A percentile compares a stretch with the other conserved stretches of the same genome.
phyloP scores from a whole-genome alignment of 2,888 invertebrate genomes.

The Drosophila trichaetosa region DNA sequence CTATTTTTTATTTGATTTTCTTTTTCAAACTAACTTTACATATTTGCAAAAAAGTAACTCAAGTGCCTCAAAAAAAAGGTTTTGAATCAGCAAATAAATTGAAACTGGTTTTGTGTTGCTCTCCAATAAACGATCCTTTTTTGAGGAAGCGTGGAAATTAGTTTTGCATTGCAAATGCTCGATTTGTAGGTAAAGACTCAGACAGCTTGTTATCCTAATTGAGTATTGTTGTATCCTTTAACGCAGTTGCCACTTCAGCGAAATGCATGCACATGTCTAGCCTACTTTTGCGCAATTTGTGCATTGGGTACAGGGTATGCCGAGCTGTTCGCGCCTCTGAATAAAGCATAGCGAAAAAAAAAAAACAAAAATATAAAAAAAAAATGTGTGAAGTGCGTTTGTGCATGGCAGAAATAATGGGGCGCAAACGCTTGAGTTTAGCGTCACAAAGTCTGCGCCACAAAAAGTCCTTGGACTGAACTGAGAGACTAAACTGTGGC shows the following conservation, averaged over 20 bases:
- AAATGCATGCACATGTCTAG: neutral
- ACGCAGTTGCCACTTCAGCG: neutral
- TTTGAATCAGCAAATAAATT: neutral
- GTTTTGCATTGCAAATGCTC: neutral
- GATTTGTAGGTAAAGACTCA: neutral
- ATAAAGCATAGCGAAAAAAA: constrained; percentile 49
- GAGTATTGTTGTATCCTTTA: neutral
- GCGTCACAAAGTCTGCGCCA: constrained; percentile 76
- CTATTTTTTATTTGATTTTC: neutral
- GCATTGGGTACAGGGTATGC: constrained; percentile 16
- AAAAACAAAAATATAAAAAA: constrained; percentile 31
- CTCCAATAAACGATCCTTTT: neutral
- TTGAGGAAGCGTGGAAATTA: neutral
- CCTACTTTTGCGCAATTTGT: neutral
- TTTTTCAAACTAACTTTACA: neutral
- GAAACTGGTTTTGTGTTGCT: neutral
- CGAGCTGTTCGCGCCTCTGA: constrained; percentile 35
- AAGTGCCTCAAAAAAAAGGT: neutral
- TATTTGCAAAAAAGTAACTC: neutral
- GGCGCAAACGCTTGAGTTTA: constrained; percentile 54
- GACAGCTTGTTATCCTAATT: constrained; percentile 5
- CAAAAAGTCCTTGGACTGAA: constrained; percentile 47
- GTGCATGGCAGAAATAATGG: constrained; percentile 75
- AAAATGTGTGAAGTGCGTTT: constrained; percentile 70
- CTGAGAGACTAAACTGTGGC: constrained; percentile 20